A percentile compares a stretch with the other conserved stretches of the same genome.
These are phyloP conservation scores for Crypturellus undulatus DNA, from an alignment of 2,113 vertebrate genomes.

Conservation along the genomic window DNA sequence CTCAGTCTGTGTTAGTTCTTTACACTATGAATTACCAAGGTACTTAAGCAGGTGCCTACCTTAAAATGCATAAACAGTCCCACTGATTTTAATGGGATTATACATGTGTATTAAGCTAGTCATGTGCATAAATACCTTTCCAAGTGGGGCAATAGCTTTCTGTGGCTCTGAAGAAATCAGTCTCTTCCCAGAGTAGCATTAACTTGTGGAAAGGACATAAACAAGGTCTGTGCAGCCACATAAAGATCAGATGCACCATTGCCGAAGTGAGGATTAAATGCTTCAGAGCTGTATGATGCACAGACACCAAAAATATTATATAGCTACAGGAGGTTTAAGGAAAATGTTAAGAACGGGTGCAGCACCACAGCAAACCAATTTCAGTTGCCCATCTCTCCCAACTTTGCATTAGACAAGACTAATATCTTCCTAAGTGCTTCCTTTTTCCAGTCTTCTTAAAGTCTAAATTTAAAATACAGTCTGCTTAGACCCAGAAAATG, in stretches of 20 bases:
- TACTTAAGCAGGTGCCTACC: slow-evolving; percentile 30
- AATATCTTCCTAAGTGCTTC: neutral
- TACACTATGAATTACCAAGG: slow-evolving; percentile 14
- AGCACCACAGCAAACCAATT: slow-evolving; percentile 24
- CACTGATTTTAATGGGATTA: slow-evolving; percentile 24
- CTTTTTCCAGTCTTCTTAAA: neutral
- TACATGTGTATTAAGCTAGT: neutral
- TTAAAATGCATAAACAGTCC: slow-evolving; percentile 9
- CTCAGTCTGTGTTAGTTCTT: neutral
- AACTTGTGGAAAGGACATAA: neutral
- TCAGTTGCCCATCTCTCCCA: neutral
- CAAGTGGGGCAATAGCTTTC: neutral
- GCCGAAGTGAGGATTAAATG: neutral
- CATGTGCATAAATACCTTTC: slow-evolving; percentile 7
- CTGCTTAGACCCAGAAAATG: neutral
- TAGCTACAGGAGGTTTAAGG: neutral
- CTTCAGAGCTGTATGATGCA: neutral
- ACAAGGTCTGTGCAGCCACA: neutral
- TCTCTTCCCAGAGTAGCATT: neutral
- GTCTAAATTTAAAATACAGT: slow-evolving; percentile 1
- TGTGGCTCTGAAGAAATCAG: neutral
- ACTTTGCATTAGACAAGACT: neutral
- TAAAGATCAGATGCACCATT: neutral
- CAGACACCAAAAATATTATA: neutral
- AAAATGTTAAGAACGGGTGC: slow-evolving; percentile 15